Evolutionary conservation across 2,113 vertebrate species (phyloP), one percentile per base, ranked within the genome.

Genomic region (Coreoperca whiteheadi): DNA sequence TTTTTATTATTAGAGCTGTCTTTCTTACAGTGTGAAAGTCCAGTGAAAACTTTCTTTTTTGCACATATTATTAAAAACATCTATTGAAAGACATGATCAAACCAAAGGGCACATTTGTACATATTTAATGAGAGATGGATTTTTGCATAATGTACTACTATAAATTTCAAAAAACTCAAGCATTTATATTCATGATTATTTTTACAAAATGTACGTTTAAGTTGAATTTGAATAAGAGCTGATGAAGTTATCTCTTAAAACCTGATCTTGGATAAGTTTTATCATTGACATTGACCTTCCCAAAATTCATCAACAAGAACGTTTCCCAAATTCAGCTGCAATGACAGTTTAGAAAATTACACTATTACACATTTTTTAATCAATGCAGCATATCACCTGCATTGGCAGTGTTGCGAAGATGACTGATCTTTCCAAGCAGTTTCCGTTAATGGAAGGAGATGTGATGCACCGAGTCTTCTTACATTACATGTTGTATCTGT

Each of bases 21-120:
- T 74, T 84, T 76, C 53, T 81, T 34, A 53, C 54, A 30, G 39
- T 66, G n/a, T 86, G 78, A 87, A 88, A 86, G 85, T 88, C 87
- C 88, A 80, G 72, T 66, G 20, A 71, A 83, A 80, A 61, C 37
- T 50, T 69, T 68, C 8, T 57, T 61, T 65, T 37, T 23, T 77
- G 66, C 41, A 6, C 39, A 70, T 73, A 57, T 65, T 25, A 59
- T 66, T 51, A 71, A 64, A 57, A 73, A 53, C 21, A 37, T 77
- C 53, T 23, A 64, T n/a, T 75, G 43, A 82, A 79, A 73, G 53
- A 79, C 57, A 66, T 10, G 30, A 70, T 82, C 46, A 70, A 74
- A 81, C 43, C 43, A 72, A 85, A 77, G 53, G 60, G 63, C 56
- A 77, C 25, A 71, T 71, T 30, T 78, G 28, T 85, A 74, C 71